These are phyloP conservation scores for Leptosomus discolor DNA, from an alignment of 2,113 vertebrate genomes.

Conservation along the genomic window DNA sequence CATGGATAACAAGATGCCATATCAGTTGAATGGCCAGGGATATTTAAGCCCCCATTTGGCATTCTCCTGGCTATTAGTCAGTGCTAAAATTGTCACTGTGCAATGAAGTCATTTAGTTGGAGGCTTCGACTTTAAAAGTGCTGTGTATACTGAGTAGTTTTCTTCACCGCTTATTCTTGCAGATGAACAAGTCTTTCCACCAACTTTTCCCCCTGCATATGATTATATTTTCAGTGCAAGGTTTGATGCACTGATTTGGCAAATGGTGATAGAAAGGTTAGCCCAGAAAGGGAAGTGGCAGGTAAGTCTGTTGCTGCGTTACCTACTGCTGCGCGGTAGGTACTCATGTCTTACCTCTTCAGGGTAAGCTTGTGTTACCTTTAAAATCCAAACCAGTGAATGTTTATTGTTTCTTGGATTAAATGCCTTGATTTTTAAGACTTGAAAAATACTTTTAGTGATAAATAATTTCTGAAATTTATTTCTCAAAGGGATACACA, in stretches of 20 bases:
- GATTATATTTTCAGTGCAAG: constrained; percentile 39
- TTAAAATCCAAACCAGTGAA: background rate
- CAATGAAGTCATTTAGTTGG: background rate
- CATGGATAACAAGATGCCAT: background rate
- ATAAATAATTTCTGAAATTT: background rate
- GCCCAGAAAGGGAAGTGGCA: constrained; percentile 72
- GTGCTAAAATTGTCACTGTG: background rate
- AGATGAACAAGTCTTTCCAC: constrained; percentile 51
- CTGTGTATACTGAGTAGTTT: background rate
- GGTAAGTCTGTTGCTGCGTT: constrained; percentile 36
- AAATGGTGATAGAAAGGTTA: constrained; percentile 73
- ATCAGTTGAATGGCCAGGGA: background rate
- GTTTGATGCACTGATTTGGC: constrained; percentile 67
- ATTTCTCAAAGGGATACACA: background rate
- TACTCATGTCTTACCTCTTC: background rate
- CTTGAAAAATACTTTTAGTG: background rate
- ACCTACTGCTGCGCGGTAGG: rapidly evolving
- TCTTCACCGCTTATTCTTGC: background rate
- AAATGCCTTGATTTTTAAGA: background rate
- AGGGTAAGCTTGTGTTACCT: background rate
- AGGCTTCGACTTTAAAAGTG: background rate
- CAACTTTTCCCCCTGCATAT: constrained; percentile 28
- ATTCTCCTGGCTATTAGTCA: background rate
- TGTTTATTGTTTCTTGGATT: background rate
- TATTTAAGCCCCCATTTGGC: background rate